Conservation (phyloP, 2,888 invertebrate species). For the Apocheima hispidaria region DNA sequence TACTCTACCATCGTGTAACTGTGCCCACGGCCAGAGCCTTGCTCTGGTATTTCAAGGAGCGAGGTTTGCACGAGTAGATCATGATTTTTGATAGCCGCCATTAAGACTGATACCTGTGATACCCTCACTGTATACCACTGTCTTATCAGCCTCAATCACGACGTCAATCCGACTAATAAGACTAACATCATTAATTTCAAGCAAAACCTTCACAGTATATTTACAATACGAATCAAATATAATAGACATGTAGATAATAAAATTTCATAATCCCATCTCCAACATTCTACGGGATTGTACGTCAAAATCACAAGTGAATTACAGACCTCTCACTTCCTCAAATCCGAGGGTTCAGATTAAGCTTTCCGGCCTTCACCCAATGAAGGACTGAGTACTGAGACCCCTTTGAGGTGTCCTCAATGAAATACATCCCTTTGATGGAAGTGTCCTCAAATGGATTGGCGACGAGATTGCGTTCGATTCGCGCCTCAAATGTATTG, state of each 20-base stretch:
- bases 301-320: conserved; percentile 20
- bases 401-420: conserved; percentile 33
- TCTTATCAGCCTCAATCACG: too few species aligned
- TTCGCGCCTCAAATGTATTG: conserved; percentile 34
- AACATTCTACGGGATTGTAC: background rate
- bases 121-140: too few species aligned
- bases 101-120: too few species aligned
- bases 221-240: background rate
- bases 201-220: too few species aligned
- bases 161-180: too few species aligned
- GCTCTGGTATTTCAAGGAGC: too few species aligned
- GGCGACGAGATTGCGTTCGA: conserved; percentile 27
- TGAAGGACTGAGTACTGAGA: conserved; percentile 8
- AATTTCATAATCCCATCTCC: conserved; percentile 8
- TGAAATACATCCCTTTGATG: conserved; percentile 32
- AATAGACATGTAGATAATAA: background rate
- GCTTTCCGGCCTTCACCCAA: conserved; percentile 29
- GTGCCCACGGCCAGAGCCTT: too few species aligned
- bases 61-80: too few species aligned
- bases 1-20: too few species aligned
- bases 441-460: conserved; percentile 36
- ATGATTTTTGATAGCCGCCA: too few species aligned
- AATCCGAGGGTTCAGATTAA: conserved; percentile 28
- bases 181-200: too few species aligned
- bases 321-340: conserved; percentile 21